A percentile compares a stretch with the other conserved stretches of the same genome.
phyloP scores from a whole-genome alignment of 2,113 vertebrate species.

The Aplodontia rufa region DNA sequence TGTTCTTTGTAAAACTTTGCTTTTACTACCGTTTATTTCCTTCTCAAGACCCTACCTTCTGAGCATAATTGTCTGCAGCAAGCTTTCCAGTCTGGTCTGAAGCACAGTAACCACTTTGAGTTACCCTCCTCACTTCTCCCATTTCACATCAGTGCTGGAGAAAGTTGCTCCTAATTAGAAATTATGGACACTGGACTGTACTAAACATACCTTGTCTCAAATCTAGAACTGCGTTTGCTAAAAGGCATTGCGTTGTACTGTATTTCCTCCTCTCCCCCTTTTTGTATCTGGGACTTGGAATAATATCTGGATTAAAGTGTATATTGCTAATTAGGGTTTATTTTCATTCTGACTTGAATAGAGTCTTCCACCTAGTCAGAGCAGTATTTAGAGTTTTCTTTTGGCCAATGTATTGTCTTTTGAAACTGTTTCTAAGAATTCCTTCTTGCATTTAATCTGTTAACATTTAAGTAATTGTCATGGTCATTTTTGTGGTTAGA shows the following conservation, averaged over 20 bases:
- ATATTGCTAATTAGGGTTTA: background rate
- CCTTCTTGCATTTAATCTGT: background rate
- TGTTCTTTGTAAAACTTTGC: background rate
- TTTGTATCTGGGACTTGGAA: background rate
- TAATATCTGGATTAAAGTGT: conserved; percentile 4
- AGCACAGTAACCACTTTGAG: background rate
- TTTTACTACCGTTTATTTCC: background rate
- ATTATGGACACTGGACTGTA: background rate
- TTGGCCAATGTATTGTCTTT: background rate
- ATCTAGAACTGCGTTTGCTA: background rate
- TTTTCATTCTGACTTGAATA: conserved; percentile 13
- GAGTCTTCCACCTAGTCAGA: background rate
- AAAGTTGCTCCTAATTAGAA: conserved; percentile 11
- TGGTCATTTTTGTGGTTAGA: background rate
- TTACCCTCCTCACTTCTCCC: background rate
- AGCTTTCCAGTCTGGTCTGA: background rate
- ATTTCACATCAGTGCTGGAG: background rate
- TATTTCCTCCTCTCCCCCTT: background rate
- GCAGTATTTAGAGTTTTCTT: background rate
- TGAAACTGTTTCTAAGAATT: background rate
- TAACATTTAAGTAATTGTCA: conserved; percentile 26
- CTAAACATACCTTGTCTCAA: background rate
- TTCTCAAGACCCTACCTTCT: conserved; percentile 15
- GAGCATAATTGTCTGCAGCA: background rate
- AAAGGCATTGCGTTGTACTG: background rate